Evolutionary conservation across 2,797 vertebrate species (phyloP).

Genomic region (Anabacerthia variegaticeps): DNA sequence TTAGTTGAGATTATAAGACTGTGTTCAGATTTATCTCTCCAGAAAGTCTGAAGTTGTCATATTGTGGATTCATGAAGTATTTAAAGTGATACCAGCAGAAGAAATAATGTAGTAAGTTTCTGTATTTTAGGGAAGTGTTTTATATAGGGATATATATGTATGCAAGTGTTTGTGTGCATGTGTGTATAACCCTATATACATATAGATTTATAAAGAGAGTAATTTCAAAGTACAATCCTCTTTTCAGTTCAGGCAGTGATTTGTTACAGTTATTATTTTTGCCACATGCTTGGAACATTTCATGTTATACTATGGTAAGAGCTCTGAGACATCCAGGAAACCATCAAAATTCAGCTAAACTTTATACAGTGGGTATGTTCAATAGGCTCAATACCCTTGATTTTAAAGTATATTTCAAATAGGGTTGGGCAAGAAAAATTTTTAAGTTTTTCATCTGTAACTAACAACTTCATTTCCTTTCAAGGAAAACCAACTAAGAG

Average conservation of each 20-base stretch:
- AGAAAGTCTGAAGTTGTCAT: conserved; percentile 4
- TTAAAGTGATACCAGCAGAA: background rate
- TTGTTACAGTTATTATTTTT: background rate
- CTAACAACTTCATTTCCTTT: background rate
- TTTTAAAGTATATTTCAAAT: background rate
- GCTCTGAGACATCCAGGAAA: background rate
- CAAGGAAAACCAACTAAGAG: background rate
- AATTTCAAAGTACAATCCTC: background rate
- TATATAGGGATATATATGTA: conserved; percentile 7
- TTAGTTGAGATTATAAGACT: conserved; percentile 30
- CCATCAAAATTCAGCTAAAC: background rate
- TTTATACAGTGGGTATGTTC: background rate
- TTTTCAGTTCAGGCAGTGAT: background rate
- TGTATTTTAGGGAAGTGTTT: conserved; percentile 2
- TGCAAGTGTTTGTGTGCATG: background rate
- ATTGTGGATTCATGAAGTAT: conserved; percentile 8
- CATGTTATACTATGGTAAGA: background rate
- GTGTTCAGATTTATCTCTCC: conserved; percentile 39
- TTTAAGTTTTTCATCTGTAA: background rate
- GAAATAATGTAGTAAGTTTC: background rate
- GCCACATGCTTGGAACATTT: background rate
- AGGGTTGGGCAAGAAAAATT: background rate
- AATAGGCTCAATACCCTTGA: background rate
- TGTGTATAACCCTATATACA: background rate
- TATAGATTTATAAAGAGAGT: background rate